Evolutionary conservation across 2,113 vertebrate species (phyloP), one percentile per base, ranked within the genome.

Genomic region (Zosterops pallidus): DNA sequence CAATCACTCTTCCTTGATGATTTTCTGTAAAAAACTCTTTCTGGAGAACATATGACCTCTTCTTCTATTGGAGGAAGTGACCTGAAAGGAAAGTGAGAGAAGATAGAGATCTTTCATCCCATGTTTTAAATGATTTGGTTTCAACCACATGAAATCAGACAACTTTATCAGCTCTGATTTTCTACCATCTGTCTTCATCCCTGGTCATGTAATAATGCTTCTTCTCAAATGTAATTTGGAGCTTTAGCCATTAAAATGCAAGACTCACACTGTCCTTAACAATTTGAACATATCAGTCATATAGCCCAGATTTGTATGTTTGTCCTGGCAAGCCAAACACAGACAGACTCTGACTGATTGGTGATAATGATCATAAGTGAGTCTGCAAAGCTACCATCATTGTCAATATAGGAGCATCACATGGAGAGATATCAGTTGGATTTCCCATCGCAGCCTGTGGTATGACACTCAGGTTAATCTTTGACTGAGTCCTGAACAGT

Each of bases 201-300:
- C 2, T 3, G 24, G 3, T 9, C 22, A 37, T 12, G 13, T 55
- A 80, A 39, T 28, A 68, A n/a, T 31, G 8, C 6, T 72, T 55
- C 7, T 80, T 83, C 13, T n/a, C 18, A 76, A 67, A 41, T 29
- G 22, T 37, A 42, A 57, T 67, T 79, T 71, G 12, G 19, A 86
- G 26, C 5, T 70, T 63, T 39, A 76, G 5, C 22, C 35, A 63
- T 86, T 83, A 86, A 57, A 79, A 75, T 49, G 9, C 4, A 82
- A 55, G 62, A 46, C 5, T 47, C 62, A 72, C 5, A 31, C 5
- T 24, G 21, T 26, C 21, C 0, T 0, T 46, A 53, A 59, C 6
- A 59, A 55, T 47, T 68, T 55, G 17, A 20, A 37, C 2, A 3
- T 49, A 41, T 39, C 37, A 44, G 25, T 56, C 65, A 49, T 16